Base-by-base conservation (phyloP, 2,797 vertebrate species). In the Acanthurus tractus region DNA sequence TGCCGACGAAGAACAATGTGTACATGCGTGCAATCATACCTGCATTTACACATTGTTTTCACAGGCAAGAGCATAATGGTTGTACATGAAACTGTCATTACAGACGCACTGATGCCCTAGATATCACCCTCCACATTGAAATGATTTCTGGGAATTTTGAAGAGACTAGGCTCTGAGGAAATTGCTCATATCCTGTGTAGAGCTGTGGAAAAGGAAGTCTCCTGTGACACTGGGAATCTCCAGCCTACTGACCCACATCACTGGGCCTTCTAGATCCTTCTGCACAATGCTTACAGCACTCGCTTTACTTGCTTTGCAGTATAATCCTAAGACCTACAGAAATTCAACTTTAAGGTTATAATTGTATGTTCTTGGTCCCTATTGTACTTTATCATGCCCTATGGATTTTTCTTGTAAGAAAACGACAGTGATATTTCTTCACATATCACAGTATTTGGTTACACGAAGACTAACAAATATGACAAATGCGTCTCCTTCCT, bases 161-260 rank as follows among this genome's bases (percentile, higher is more conserved):
- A 86, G 66, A 45, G 22, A 12, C 67, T 68, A 25, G 23, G 69
- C 63, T 81, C 66, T 45, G 65, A 91, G 87, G 92, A 94, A 93
- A 90, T 90, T 88, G 84, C 80, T 92, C 89, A 92, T 91, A 92
- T 93, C 92, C 93, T 92, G 91, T 82, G 75, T 78, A 74, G 83
- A 86, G 83, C 81, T 76, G 49, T 85, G 80, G 84, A 91, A 85
- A 73, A 86, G 91, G 91, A 93, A 88, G 88, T 87, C 85, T 89
- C 86, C 74, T 78, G 79, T 89, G 86, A 91, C 87, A 86, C 58
- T 74, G 79, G 78, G 79, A 86, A 85, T 88, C 89, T 90, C 81
- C 81, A 86, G 83, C 87, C 84, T 82, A 84, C 75, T 94, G 92
- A 93, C 89, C 90, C 82, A 92, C 80, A 93, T 93, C 77, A 22